A percentile compares a stretch with the other conserved stretches of the same genome.
Conservation (phyloP, 2,888 invertebrate genomes). For the Lithosia quadra region DNA sequence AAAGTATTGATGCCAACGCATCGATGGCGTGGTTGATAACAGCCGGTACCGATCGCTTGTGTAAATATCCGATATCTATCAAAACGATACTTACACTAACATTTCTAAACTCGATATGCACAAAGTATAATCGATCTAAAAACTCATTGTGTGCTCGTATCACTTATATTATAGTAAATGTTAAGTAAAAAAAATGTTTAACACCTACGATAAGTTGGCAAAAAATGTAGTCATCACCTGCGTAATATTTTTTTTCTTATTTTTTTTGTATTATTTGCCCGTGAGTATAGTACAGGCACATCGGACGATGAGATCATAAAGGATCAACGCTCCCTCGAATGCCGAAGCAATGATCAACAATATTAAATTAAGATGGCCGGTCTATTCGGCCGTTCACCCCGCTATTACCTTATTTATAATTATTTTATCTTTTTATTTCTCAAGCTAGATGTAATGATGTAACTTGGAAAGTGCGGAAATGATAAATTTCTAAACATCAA, state of each 20-base stretch:
- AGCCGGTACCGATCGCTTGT: constrained; percentile 6
- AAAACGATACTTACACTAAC: background rate
- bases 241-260: constrained; percentile 48
- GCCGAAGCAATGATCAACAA: constrained; percentile 77
- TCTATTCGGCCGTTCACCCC: constrained; percentile 78
- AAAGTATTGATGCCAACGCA: constrained; percentile 61
- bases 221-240: constrained; percentile 44
- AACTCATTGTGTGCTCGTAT: background rate
- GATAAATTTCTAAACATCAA: constrained; percentile 73
- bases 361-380: constrained; percentile 67
- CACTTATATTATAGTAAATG: background rate
- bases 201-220: constrained; percentile 20
- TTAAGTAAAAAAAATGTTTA: background rate
- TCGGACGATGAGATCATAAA: constrained; percentile 81
- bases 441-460: constrained; percentile 73
- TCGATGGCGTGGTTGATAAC: constrained; percentile 27
- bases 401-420: constrained; percentile 55
- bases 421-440: constrained; percentile 45
- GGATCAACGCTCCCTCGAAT: constrained; percentile 82
- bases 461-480: constrained; percentile 85
- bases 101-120: background rate
- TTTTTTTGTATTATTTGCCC: constrained; percentile 29
- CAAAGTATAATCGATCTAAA: background rate
- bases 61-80: constrained; percentile 8
- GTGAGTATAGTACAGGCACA: constrained; percentile 53